phyloP scores from a whole-genome alignment of 2,888 invertebrate species.

The Limnephilus rhombicus region DNA sequence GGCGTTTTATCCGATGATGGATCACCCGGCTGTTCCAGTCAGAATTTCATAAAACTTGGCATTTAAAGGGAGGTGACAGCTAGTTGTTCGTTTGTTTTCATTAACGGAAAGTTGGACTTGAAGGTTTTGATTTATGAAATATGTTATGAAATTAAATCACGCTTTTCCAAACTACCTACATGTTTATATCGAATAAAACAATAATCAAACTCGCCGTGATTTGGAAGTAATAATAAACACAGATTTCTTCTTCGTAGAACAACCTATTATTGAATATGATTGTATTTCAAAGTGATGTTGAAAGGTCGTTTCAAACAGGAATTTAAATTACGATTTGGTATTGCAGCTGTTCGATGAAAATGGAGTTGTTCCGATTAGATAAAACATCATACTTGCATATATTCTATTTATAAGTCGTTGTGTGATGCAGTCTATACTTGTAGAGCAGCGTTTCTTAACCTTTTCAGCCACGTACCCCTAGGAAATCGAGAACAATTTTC shows the following conservation, averaged over 20 bases:
- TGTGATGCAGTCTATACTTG: too few relatives aligned
- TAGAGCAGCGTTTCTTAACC: too few relatives aligned
- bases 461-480: too few relatives aligned
- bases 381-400: too few relatives aligned
- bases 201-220: neutral
- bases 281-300: neutral
- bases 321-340: too few relatives aligned
- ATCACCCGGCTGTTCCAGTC: neutral
- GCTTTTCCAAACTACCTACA: neutral
- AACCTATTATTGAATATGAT: too few relatives aligned
- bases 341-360: too few relatives aligned
- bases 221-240: neutral
- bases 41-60: neutral
- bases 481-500: too few relatives aligned
- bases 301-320: neutral
- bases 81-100: neutral
- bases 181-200: neutral
- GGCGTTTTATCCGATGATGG: constrained; percentile 1
- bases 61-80: neutral
- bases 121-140: neutral
- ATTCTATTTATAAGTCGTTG: too few relatives aligned
- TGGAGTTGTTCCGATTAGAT: too few relatives aligned
- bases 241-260: neutral
- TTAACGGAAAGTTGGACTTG: neutral
- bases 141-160: neutral